Conservation (phyloP, 2,888 invertebrate species). For the Spodoptera picta region DNA sequence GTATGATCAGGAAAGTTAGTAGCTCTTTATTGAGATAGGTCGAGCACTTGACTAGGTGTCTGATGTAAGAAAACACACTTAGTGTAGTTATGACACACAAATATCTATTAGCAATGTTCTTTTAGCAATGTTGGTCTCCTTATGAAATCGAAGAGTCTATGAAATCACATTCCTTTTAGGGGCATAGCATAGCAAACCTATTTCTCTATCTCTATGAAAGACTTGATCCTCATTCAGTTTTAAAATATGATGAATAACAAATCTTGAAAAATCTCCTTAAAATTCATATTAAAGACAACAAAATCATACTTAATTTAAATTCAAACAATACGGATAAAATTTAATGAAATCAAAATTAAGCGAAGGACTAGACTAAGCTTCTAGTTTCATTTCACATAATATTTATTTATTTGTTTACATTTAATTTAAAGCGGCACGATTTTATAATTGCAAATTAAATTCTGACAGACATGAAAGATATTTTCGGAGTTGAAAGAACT, state of each 20-base stretch:
- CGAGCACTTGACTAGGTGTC: slow-evolving; percentile 60
- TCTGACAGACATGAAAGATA: slow-evolving; percentile 64
- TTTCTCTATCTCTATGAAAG: no score
- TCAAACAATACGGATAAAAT: slow-evolving; percentile 24
- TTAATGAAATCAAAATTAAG: slow-evolving; percentile 37
- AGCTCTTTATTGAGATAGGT: slow-evolving; percentile 71
- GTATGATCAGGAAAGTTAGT: slow-evolving; percentile 64
- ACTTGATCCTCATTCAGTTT: no score
- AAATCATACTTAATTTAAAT: slow-evolving; percentile 38
- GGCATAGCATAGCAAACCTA: no score
- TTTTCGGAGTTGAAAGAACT: slow-evolving; percentile 71
- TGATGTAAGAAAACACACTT: no score
- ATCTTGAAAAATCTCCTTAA: slow-evolving; percentile 11
- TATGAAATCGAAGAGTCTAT: no score
- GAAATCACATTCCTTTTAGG: no score
- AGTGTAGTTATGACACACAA: no score
- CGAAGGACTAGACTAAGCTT: slow-evolving; percentile 24
- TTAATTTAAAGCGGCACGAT: slow-evolving; percentile 36
- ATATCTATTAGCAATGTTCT: no score
- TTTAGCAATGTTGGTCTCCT: no score
- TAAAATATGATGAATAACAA: neutral
- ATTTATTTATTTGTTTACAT: slow-evolving; percentile 36
- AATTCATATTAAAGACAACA: slow-evolving; percentile 16
- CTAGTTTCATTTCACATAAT: slow-evolving; percentile 23
- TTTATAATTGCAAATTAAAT: slow-evolving; percentile 67